Base-by-base conservation (phyloP, 2,113 vertebrate genomes). In the Pteronura brasiliensis region DNA sequence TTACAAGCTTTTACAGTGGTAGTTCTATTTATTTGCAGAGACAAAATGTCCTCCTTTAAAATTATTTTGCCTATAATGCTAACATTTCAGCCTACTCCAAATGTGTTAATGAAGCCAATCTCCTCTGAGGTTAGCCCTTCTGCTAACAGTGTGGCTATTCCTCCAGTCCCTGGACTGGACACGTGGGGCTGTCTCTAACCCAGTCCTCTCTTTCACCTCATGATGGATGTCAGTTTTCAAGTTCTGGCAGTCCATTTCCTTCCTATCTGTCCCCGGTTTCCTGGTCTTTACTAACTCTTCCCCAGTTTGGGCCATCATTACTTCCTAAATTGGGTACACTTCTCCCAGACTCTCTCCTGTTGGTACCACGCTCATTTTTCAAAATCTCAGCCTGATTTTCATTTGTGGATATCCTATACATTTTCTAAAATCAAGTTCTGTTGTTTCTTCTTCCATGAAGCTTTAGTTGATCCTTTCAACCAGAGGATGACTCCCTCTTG, bases 91-190 rank as follows among this genome's bases (percentile, higher is more conserved):
- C 72, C 17, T 31, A 14, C 11, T 76, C 6, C 3, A 2, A 42
- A 57, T 18, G 67, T 59, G 34, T 71, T 49, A 34, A 55, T 29
- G 84, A 88, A 88, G 18, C n/a, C 42, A 44, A n/a, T 15, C 49
- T 69, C 31, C 57, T 90, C 55, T 3, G 1, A 6, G 3, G 4
- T 87, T 49, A 34, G 42, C 7, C 6, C 0, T 88, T 52, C 9
- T 36, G 9, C 17, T 65, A 23, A 42, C 0, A 74, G 17, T 7
- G 0, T 1, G 2, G 18, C 17, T 3, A 0, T 81, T 25, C 2
- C 27, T 69, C 9, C 31, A 14, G 67, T 39, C 18, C 55, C 14
- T 29, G 23, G 39, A 55, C 39, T 42, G 25, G 59, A 39, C 4
- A 11, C 2, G 4, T 29, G 6, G 25, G 13, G 8, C 6, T 49